phyloP scores from a whole-genome alignment of 2,113 vertebrate species.

The Aptenodytes patagonicus region DNA sequence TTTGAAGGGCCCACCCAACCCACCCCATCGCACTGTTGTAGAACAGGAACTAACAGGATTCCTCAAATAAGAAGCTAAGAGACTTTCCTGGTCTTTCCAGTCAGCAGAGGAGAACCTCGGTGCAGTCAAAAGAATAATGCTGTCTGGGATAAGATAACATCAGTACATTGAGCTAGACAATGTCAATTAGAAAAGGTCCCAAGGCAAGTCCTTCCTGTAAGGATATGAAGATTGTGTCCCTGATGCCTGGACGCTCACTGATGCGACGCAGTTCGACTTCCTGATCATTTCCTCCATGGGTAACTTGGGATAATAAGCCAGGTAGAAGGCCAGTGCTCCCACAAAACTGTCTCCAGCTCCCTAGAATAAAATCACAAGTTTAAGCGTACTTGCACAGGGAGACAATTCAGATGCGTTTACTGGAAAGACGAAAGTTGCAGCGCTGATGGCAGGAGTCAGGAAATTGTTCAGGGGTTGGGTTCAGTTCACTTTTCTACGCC shows the following conservation, averaged over 20 bases:
- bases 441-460: neutral
- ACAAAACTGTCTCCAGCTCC: conserved; percentile 97
- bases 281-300: conserved; percentile 88
- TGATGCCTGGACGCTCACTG: conserved; percentile 80
- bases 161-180: neutral
- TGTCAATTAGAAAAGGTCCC: conserved; percentile 77
- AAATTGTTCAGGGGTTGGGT: neutral
- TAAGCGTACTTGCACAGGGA: neutral
- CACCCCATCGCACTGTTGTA: neutral
- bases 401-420: neutral
- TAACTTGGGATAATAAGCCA: conserved; percentile 84
- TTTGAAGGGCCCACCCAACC: neutral
- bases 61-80: neutral
- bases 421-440: neutral
- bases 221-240: conserved; percentile 93
- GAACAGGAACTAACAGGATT: neutral
- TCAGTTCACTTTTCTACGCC: neutral
- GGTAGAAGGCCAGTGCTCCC: conserved; percentile 91
- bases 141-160: conserved; percentile 34
- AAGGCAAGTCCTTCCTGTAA: conserved; percentile 80
- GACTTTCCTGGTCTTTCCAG: neutral
- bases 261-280: conserved; percentile 86
- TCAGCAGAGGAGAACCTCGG: neutral
- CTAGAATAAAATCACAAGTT: conserved; percentile 72
- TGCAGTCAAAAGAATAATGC: neutral